Evolutionary conservation across 2,888 invertebrate genomes (phyloP).

Genomic region (Cheilosia vulpina): DNA sequence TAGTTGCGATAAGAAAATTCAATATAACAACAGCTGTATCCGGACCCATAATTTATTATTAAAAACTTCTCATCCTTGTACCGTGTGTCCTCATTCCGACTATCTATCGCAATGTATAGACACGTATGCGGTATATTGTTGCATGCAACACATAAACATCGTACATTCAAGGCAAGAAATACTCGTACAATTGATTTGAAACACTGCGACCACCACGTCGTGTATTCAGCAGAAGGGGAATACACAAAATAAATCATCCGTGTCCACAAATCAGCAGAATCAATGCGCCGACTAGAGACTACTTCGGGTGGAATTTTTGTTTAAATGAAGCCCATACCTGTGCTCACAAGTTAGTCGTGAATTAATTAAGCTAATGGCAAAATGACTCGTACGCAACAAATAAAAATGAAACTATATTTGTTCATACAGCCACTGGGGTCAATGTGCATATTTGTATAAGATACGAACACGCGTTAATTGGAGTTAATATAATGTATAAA

Average conservation of each 20-base stretch:
- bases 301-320: background rate
- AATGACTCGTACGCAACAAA: background rate
- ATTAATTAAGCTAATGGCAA: background rate
- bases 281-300: background rate
- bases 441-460: background rate
- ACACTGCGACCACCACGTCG: too few species aligned
- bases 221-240: too few species aligned
- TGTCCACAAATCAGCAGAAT: background rate
- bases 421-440: background rate
- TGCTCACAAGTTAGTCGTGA: background rate
- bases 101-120: background rate
- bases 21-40: background rate
- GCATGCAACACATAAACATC: background rate
- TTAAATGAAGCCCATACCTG: background rate
- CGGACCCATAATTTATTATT: conserved; percentile 2
- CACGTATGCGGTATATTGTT: background rate
- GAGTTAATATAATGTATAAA: background rate
- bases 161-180: background rate
- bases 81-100: background rate
- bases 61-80: background rate
- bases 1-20: background rate
- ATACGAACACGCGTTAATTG: background rate
- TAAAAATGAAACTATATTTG: background rate
- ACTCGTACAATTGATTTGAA: too few species aligned
- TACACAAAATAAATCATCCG: background rate